Conservation (phyloP, 2,113 vertebrate genomes). For the Crotophaga sulcirostris region DNA sequence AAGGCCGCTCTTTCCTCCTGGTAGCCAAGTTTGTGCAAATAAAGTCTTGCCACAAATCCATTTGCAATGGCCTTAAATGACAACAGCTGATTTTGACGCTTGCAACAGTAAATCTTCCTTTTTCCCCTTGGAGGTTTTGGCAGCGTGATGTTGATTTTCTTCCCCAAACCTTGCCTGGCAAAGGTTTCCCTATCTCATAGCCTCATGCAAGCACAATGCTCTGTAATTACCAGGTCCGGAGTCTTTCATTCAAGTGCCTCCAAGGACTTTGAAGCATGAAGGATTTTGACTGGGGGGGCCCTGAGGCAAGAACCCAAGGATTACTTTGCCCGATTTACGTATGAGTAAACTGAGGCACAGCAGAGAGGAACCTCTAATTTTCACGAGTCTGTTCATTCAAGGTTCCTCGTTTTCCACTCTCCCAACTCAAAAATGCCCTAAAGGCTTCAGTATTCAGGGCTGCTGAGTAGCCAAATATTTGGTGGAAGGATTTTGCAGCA, state of each 20-base stretch:
- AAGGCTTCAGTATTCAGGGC: slow-evolving; percentile 46
- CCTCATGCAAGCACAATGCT: slow-evolving; percentile 12
- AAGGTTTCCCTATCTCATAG: slow-evolving; percentile 57
- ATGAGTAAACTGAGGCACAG: slow-evolving; percentile 64
- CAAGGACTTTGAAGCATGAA: slow-evolving; percentile 57
- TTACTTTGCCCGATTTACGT: slow-evolving; percentile 47
- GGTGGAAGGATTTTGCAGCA: neutral
- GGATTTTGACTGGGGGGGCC: slow-evolving; percentile 47
- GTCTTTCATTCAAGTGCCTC: slow-evolving; percentile 62
- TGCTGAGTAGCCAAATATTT: slow-evolving; percentile 24
- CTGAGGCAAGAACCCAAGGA: slow-evolving; percentile 19
- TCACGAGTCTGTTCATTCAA: slow-evolving; percentile 56
- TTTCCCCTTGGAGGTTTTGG: slow-evolving; percentile 22
- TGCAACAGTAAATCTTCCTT: slow-evolving; percentile 7
- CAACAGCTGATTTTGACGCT: slow-evolving; percentile 17
- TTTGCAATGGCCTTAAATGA: slow-evolving; percentile 21
- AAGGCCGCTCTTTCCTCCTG: neutral
- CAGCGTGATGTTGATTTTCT: slow-evolving; percentile 23
- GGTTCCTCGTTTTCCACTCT: slow-evolving; percentile 53
- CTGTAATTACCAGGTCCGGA: slow-evolving; percentile 44
- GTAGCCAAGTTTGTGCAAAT: neutral
- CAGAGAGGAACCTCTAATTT: slow-evolving; percentile 61
- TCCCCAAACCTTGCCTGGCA: slow-evolving; percentile 33
- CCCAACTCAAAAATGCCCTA: slow-evolving; percentile 24
- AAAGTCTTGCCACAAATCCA: slow-evolving; percentile 34